Percentiles rank a stretch among this genome's conserved stretches.
phyloP scores from a whole-genome alignment of 2,888 invertebrate genomes.

The Pseudococcus viburni region DNA sequence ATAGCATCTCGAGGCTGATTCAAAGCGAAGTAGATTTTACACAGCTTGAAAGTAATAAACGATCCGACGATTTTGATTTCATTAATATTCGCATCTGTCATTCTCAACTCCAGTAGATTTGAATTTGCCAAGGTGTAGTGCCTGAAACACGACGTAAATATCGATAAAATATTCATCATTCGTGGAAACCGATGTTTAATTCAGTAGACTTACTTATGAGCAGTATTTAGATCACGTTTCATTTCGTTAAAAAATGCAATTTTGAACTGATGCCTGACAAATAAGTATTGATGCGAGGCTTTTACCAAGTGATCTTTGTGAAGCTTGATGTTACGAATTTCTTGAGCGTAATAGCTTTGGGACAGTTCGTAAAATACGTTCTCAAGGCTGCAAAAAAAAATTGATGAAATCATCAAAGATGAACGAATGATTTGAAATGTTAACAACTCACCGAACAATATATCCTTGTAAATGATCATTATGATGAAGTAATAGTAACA shows the following conservation, averaged over 20 bases:
- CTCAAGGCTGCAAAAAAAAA: conserved; percentile 79
- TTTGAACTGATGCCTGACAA: conserved; percentile 97
- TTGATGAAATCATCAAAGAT: background rate
- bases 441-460: conserved; percentile 73
- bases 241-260: conserved; percentile 95
- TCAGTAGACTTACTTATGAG: conserved; percentile 73
- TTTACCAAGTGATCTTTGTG: conserved; percentile 93
- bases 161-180: conserved; percentile 23
- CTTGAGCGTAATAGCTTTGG: conserved; percentile 91
- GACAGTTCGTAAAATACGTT: conserved; percentile 94
- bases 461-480: conserved; percentile 88
- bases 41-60: conserved; percentile 95
- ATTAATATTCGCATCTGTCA: conserved; percentile 90
- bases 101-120: conserved; percentile 88
- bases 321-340: conserved; percentile 87
- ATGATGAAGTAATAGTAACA: conserved; percentile 93
- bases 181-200: conserved; percentile 3
- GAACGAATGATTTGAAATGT: background rate
- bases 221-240: conserved; percentile 88
- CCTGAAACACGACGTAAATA: conserved; percentile 71
- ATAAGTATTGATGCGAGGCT: conserved; percentile 90
- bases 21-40: conserved; percentile 89
- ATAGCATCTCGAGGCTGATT: conserved; percentile 95
- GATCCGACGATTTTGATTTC: conserved; percentile 97
- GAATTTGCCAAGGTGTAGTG: conserved; percentile 92